Evolutionary conservation across 2,797 vertebrate genomes (phyloP).

Genomic region (Coluber constrictor): DNA sequence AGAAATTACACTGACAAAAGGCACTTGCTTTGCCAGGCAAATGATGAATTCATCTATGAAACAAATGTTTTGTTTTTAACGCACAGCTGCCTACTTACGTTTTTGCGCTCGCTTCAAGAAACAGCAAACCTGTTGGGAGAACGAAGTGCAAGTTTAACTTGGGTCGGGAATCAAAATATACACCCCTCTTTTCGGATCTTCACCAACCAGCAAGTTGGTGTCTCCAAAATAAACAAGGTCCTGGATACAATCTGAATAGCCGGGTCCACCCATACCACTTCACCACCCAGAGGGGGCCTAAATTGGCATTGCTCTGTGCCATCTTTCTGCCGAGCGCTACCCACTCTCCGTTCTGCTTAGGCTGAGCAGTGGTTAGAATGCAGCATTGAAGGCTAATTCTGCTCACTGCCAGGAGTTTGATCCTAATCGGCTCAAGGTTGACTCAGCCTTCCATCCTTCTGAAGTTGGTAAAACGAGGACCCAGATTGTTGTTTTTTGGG

Average conservation of each 20-base stretch:
- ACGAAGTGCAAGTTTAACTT: slow-evolving; percentile 61
- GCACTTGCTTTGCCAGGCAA: background rate
- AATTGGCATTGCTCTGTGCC: background rate
- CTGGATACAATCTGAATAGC: background rate
- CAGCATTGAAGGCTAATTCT: no score
- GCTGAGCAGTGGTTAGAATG: no score
- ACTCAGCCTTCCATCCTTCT: no score
- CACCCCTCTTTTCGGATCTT: background rate
- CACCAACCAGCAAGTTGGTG: background rate
- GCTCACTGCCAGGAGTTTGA: no score
- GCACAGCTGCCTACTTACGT: slow-evolving; percentile 80
- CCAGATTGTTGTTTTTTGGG: no score
- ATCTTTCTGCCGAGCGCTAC: background rate
- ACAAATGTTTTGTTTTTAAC: background rate
- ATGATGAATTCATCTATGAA: background rate
- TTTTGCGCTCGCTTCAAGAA: slow-evolving; percentile 96
- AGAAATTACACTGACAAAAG: background rate
- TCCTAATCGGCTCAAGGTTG: no score
- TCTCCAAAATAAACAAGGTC: no score
- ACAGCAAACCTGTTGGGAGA: slow-evolving; percentile 85
- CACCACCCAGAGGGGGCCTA: no score
- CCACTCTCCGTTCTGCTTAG: background rate
- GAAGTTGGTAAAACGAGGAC: no score
- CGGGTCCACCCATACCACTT: background rate
- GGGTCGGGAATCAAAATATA: background rate